Evolutionary conservation across 2,113 vertebrate species (phyloP), one percentile per base, ranked within the genome.

Genomic region (Hiodon alosoides): DNA sequence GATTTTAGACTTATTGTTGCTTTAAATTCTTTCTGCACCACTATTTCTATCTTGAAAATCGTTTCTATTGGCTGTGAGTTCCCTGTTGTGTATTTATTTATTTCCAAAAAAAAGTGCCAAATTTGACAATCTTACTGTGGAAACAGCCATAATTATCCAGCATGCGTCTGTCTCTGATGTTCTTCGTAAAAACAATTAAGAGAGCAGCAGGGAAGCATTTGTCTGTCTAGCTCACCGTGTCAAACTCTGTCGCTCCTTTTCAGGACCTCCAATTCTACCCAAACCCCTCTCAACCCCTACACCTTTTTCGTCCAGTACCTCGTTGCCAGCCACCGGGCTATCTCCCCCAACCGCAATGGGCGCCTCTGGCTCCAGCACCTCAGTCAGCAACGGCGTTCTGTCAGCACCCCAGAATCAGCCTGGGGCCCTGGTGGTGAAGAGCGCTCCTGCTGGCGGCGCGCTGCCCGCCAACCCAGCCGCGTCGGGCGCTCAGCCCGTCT

Each of bases 291-390:
- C 81, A 14, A 79, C 83, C 31, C 71, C 76, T 6, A 75, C 60
- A 10, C 3, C 68, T 52, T 71, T 81, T 0, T n/a, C 81, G 46
- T 74, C 78, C 5, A 64, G 88, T 50, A 82, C 85, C 2, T 61
- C 88, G 48, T 74, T 89, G 61, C 87, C 89, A 54, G 75, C 83
- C 14, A 83, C 89, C 77, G 77, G 84, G 3, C 87, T 7, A 50
- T 88, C 3, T 87, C 89, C 74, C 80, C 90, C 53, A 88, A 90
- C 82, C 50, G 86, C 90, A 75, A 64, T 79, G 57, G 87, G 87
- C 76, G 84, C 88, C 52, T 85, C 74, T 58, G 50, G 86, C n/a
- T 87, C 86, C 60, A 69, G 82, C 78, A 47, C 79, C 67, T 67
- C 81, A 82, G 67, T 85, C 71, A 79, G 74, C 77, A 71, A 47